phyloP scores from a whole-genome alignment of 2,113 vertebrate genomes.

The Istiophorus platypterus region DNA sequence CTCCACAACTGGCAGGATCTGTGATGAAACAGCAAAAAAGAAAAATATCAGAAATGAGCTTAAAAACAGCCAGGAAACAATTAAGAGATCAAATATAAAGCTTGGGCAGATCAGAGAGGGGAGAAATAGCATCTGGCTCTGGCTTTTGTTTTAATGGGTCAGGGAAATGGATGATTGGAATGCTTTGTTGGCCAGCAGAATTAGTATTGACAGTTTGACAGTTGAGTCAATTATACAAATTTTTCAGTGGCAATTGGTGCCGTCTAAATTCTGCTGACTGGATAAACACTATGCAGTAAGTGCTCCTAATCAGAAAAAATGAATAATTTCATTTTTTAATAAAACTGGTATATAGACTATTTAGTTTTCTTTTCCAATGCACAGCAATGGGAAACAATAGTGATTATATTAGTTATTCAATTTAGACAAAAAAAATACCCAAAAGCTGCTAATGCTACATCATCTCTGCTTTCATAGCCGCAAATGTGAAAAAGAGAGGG shows the following conservation, averaged over 20 bases:
- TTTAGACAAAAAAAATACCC: slow-evolving; percentile 1
- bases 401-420: background rate
- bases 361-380: background rate
- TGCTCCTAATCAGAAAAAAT: background rate
- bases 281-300: background rate
- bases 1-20: slow-evolving; percentile 94
- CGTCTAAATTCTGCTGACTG: background rate
- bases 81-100: slow-evolving; percentile 13
- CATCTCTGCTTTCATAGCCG: slow-evolving; percentile 51
- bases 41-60: background rate
- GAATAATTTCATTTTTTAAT: background rate
- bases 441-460: slow-evolving; percentile 23
- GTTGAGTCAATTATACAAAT: background rate
- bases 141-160: slow-evolving; percentile 10
- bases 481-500: slow-evolving; percentile 50
- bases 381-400: background rate
- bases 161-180: slow-evolving; percentile 2
- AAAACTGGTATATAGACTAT: too few species aligned
- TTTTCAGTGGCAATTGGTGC: background rate
- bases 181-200: background rate
- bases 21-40: slow-evolving; percentile 25
- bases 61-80: slow-evolving; percentile 1
- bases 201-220: background rate
- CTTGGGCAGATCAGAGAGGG: background rate
- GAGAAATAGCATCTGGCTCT: background rate